A percentile compares a stretch with the other conserved stretches of the same genome.
Conservation (phyloP, 2,888 invertebrate species). For the Suillia variegata region DNA sequence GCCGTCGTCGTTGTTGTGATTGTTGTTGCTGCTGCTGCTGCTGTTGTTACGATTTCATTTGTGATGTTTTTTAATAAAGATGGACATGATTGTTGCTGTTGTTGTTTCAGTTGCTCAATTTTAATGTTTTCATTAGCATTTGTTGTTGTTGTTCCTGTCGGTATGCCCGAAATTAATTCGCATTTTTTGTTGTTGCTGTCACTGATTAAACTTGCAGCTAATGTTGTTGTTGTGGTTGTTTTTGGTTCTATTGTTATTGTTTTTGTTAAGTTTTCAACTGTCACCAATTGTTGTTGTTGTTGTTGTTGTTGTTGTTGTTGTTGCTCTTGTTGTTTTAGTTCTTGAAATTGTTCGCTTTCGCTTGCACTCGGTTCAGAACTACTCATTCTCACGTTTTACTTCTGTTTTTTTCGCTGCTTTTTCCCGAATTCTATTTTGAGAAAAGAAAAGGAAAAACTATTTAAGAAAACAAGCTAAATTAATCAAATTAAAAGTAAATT, state of each 20-base stretch:
- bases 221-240: slow-evolving; percentile 15
- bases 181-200: too few relatives aligned
- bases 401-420: not conserved
- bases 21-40: slow-evolving; percentile 1
- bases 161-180: not conserved
- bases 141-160: slow-evolving; percentile 18
- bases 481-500: too few relatives aligned
- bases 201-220: too few relatives aligned
- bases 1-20: slow-evolving; percentile 9
- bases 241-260: slow-evolving; percentile 21
- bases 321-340: slow-evolving; percentile 13
- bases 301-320: slow-evolving; percentile 29
- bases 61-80: too few relatives aligned
- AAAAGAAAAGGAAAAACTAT: too few relatives aligned
- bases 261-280: slow-evolving; percentile 19
- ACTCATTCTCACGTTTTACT: slow-evolving; percentile 35
- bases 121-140: not conserved
- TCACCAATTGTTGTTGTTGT: slow-evolving; percentile 17
- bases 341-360: slow-evolving; percentile 28
- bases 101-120: not conserved
- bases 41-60: slow-evolving; percentile 6
- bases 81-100: not conserved
- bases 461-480: too few relatives aligned
- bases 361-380: slow-evolving; percentile 29
- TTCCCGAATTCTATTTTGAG: too few relatives aligned